Evolutionary conservation across 2,113 vertebrate genomes (phyloP).

Genomic region (Aviceda subcristata): DNA sequence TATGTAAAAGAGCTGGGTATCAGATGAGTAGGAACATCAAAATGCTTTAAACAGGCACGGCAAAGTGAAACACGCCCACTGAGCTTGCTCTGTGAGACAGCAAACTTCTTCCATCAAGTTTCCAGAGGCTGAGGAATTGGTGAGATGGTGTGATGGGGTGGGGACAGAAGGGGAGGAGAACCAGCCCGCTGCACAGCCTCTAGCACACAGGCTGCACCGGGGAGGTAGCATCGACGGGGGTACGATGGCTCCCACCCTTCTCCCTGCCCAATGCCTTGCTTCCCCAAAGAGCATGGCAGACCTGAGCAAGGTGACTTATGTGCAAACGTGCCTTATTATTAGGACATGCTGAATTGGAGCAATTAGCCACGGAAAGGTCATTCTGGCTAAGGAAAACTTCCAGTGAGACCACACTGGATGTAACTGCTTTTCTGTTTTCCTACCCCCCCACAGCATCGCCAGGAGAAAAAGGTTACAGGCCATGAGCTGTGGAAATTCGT

Average conservation of each 20-base stretch:
- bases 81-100: neutral
- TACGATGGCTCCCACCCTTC: neutral
- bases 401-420: neutral
- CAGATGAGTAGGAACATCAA: neutral
- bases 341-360: neutral
- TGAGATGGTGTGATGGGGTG: neutral
- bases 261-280: accelerated
- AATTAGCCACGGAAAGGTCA: neutral
- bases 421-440: neutral
- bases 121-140: neutral
- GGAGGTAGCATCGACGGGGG: neutral
- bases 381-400: neutral
- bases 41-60: neutral
- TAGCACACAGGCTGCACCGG: neutral
- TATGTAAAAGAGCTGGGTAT: slow-evolving; percentile 10
- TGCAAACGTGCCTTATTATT: neutral
- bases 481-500: neutral
- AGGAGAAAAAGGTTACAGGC: neutral
- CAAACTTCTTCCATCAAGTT: neutral
- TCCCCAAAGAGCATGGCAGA: neutral
- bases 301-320: neutral
- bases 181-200: neutral
- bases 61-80: neutral
- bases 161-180: neutral
- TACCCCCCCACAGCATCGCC: accelerated